Evolutionary conservation across 2,888 invertebrate genomes (phyloP).

Genomic region (Amitus sp.): DNA sequence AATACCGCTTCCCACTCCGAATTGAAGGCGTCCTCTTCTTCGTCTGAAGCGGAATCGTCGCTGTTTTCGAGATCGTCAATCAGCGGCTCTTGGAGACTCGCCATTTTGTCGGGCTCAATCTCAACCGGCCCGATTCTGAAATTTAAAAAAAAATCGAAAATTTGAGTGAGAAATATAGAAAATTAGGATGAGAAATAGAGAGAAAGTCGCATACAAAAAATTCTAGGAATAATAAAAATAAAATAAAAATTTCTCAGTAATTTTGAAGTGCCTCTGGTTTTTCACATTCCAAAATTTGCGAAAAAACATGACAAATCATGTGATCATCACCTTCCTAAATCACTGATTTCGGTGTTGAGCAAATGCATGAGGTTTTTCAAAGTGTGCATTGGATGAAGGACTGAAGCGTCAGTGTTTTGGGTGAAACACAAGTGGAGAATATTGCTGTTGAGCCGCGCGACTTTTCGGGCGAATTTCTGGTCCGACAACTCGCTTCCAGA

Average conservation of each 20-base stretch:
- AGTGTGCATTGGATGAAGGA: constrained; percentile 75
- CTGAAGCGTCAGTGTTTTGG: constrained; percentile 75
- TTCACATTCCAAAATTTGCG: no score
- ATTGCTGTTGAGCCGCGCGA: constrained; percentile 83
- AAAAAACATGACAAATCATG: no score
- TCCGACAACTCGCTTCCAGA: constrained; percentile 77
- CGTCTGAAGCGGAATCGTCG: constrained; percentile 77
- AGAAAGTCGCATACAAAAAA: not conserved
- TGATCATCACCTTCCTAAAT: constrained; percentile 76
- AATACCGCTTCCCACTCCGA: constrained; percentile 85
- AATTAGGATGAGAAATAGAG: no score
- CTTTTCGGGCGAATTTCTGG: constrained; percentile 78
- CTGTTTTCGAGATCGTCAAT: constrained; percentile 72
- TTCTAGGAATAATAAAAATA: not conserved
- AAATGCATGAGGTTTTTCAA: constrained; percentile 78
- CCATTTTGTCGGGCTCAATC: constrained; percentile 68
- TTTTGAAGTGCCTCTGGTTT: no score
- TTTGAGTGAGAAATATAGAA: no score
- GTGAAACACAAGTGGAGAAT: constrained; percentile 81
- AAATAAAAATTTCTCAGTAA: no score
- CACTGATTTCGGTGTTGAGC: constrained; percentile 72
- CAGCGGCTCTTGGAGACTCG: constrained; percentile 74
- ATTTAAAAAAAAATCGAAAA: constrained; percentile 20
- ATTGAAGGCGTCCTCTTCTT: constrained; percentile 76
- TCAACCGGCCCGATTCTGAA: constrained; percentile 74